phyloP scores from a whole-genome alignment of 2,888 invertebrate genomes.

The Oscheius sp. region DNA sequence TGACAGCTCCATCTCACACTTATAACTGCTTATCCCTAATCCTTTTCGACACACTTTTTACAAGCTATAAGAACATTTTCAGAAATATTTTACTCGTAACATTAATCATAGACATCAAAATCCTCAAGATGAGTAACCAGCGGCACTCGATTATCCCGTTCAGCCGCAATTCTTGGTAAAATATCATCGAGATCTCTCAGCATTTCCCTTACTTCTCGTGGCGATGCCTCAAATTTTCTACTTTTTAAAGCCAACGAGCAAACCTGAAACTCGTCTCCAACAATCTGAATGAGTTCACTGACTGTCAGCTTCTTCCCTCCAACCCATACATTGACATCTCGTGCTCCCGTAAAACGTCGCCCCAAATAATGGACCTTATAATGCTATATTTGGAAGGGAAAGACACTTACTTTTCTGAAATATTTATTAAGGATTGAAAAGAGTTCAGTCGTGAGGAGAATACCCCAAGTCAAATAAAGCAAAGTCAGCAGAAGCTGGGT shows the following conservation, averaged over 20 bases:
- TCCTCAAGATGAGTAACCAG: slow-evolving; percentile 22
- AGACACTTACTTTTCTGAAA: slow-evolving; percentile 35
- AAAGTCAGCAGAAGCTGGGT: slow-evolving; percentile 34
- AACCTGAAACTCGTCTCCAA: slow-evolving; percentile 56
- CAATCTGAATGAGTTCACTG: slow-evolving; percentile 49
- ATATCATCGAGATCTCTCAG: slow-evolving; percentile 53
- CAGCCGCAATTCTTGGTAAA: slow-evolving; percentile 29
- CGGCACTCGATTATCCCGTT: slow-evolving; percentile 21
- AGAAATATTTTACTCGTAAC: too few relatives aligned
- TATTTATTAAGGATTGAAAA: slow-evolving; percentile 42
- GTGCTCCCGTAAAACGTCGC: slow-evolving; percentile 43
- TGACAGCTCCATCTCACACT: too few relatives aligned
- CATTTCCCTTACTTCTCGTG: slow-evolving; percentile 51
- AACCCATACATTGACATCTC: slow-evolving; percentile 52
- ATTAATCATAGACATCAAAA: slow-evolving; percentile 17
- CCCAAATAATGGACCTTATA: slow-evolving; percentile 39
- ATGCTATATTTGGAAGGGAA: neutral
- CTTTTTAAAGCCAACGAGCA: neutral
- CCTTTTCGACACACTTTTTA: too few relatives aligned
- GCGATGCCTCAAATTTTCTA: slow-evolving; percentile 46
- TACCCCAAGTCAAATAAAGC: slow-evolving; percentile 49
- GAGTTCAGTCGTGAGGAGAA: slow-evolving; percentile 49
- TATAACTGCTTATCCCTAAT: too few relatives aligned
- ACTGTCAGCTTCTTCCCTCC: slow-evolving; percentile 54
- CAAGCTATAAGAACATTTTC: too few relatives aligned